Conservation (phyloP, 2,888 invertebrate genomes). For the Kryphioiulus occultus region DNA sequence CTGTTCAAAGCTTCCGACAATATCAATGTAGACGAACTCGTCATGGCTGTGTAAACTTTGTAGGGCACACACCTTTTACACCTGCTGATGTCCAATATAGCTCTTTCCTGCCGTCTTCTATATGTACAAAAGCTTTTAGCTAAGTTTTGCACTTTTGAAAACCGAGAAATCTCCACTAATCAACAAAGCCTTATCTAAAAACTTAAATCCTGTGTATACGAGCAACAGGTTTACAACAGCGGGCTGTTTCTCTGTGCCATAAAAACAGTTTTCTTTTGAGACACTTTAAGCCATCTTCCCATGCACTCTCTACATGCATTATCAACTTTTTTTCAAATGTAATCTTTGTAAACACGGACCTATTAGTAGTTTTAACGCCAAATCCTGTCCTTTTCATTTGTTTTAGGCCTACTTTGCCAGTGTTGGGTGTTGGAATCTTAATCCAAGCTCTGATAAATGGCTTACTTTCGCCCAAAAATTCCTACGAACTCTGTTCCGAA, state of each 20-base stretch:
- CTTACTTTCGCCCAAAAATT: neutral
- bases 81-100: slow-evolving; percentile 39
- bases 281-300: slow-evolving; percentile 39
- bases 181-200: slow-evolving; percentile 36
- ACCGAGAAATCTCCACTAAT: slow-evolving; percentile 33
- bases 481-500: neutral
- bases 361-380: slow-evolving; percentile 27
- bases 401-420: neutral
- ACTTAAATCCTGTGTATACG: slow-evolving; percentile 37
- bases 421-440: neutral
- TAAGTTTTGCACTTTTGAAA: neutral
- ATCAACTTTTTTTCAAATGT: slow-evolving; percentile 33
- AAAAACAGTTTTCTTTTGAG: slow-evolving; percentile 39
- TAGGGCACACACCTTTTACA: slow-evolving; percentile 42
- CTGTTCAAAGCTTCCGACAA: slow-evolving; percentile 46
- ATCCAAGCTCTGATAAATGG: neutral
- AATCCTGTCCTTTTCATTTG: slow-evolving; percentile 21
- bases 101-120: slow-evolving; percentile 13
- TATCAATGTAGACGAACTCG: slow-evolving; percentile 39
- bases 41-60: slow-evolving; percentile 43
- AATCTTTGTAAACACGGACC: slow-evolving; percentile 34
- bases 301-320: slow-evolving; percentile 17
- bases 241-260: slow-evolving; percentile 20
- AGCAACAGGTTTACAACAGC: neutral
- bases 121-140: slow-evolving; percentile 39